Evolutionary conservation across 1,140 invertebrate genomes (phyloP).

Genomic region (Zaprionus kolodkinae): DNA sequence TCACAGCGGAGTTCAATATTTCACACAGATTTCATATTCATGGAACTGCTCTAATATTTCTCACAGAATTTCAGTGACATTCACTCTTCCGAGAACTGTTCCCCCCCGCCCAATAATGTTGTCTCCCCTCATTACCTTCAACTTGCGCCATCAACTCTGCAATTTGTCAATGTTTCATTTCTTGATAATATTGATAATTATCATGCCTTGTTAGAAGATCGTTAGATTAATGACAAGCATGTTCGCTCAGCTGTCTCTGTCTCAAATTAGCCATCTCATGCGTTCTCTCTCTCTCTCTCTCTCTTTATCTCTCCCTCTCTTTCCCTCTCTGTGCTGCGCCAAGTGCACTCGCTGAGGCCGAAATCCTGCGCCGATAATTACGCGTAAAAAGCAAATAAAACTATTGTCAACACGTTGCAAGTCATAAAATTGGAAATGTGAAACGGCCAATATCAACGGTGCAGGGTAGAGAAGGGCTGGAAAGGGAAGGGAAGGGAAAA

Average conservation of each 20-base stretch:
- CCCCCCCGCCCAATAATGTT: no score
- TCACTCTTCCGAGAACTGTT: background rate
- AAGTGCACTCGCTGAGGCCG: conserved; percentile 62
- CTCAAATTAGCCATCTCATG: conserved; percentile 2
- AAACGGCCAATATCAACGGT: conserved; percentile 45
- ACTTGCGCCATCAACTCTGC: conserved; percentile 25
- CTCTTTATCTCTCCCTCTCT: background rate
- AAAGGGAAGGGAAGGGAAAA: background rate
- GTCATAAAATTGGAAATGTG: conserved; percentile 45
- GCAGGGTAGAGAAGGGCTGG: background rate
- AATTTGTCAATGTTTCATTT: conserved; percentile 44
- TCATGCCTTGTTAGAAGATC: conserved; percentile 47
- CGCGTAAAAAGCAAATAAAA: conserved; percentile 76
- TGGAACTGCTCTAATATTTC: background rate
- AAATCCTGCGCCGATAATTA: conserved; percentile 60
- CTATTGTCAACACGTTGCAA: conserved; percentile 71
- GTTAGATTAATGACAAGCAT: conserved; percentile 49
- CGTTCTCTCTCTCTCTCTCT: background rate
- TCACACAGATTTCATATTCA: background rate
- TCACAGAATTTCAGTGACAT: background rate
- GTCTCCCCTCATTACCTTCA: conserved; percentile 12
- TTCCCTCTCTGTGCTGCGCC: background rate
- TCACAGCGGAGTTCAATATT: no score
- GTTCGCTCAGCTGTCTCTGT: conserved; percentile 21
- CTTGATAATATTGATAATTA: conserved; percentile 39